Evolutionary conservation across 1,140 invertebrate genomes (phyloP).

Genomic region (Arctopsyche grandis): DNA sequence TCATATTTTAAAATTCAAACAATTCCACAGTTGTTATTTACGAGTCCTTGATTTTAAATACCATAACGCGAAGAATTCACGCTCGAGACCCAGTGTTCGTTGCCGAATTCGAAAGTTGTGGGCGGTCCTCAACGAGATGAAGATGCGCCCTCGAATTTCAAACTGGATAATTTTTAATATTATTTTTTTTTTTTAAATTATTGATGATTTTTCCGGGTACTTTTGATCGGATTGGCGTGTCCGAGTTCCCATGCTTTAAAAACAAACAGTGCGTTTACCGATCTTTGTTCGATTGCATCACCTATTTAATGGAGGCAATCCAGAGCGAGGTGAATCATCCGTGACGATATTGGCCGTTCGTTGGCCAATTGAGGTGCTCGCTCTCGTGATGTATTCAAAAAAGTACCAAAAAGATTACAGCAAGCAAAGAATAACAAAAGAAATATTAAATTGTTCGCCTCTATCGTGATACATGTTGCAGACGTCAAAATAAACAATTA

Average conservation of each 20-base stretch:
- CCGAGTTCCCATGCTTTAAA: background rate
- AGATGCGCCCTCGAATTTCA: background rate
- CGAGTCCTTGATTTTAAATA: conserved; percentile 29
- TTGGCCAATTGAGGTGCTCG: conserved; percentile 9
- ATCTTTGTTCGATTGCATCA: conserved; percentile 38
- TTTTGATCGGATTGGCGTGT: too few species aligned
- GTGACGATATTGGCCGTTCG: conserved; percentile 31
- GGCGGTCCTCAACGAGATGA: background rate
- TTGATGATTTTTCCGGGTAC: background rate
- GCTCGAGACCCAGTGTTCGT: background rate
- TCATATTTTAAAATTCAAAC: conserved; percentile 23
- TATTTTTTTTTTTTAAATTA: background rate
- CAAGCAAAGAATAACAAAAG: background rate
- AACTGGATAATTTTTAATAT: background rate
- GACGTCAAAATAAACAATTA: background rate
- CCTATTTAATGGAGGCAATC: conserved; percentile 32
- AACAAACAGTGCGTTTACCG: conserved; percentile 34
- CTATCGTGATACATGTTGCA: background rate
- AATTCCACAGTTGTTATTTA: conserved; percentile 14
- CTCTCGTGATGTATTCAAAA: background rate
- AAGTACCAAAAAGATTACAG: background rate
- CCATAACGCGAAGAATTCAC: conserved; percentile 15
- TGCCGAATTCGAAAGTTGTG: background rate
- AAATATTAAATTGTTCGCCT: background rate
- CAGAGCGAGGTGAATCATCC: conserved; percentile 46